These are phyloP conservation scores for Stenotaenia linearis DNA, from an alignment of 2,888 invertebrate species.

Conservation along the genomic window DNA sequence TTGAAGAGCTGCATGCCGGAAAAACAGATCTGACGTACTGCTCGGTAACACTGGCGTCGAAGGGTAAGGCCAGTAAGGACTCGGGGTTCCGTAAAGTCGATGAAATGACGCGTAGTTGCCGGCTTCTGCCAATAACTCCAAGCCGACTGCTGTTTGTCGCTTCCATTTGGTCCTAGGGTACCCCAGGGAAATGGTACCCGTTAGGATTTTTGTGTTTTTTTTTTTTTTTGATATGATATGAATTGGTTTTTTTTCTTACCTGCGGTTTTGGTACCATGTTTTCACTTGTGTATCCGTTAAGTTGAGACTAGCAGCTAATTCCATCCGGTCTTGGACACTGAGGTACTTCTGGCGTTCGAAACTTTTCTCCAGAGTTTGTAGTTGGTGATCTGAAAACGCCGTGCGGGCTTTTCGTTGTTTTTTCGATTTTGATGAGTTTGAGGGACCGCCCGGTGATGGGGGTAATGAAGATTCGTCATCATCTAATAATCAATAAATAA, in stretches of 20 bases:
- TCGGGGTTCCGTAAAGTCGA: conserved; percentile 78
- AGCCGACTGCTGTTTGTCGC: conserved; percentile 93
- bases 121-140: conserved; percentile 93
- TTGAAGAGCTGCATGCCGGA: conserved; percentile 75
- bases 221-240: not conserved
- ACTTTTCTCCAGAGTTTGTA: conserved; percentile 91
- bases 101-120: conserved; percentile 97
- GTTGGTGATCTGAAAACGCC: conserved; percentile 97
- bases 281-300: conserved; percentile 99
- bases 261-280: conserved; percentile 98
- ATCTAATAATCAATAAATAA: not conserved
- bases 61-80: conserved; percentile 41
- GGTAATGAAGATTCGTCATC: conserved; percentile 22
- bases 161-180: conserved; percentile 92
- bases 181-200: conserved; percentile 37
- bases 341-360: conserved; percentile 96
- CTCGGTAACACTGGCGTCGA: not conserved
- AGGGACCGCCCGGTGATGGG: not conserved
- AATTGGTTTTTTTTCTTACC: conserved; percentile 58
- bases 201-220: not conserved
- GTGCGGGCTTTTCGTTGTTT: conserved; percentile 95
- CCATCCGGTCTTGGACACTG: conserved; percentile 79
- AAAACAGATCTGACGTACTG: conserved; percentile 64
- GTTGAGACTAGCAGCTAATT: conserved; percentile 62
- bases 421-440: conserved; percentile 55